phyloP scores from a whole-genome alignment of 2,888 invertebrate genomes.

The Aromia moschata region DNA sequence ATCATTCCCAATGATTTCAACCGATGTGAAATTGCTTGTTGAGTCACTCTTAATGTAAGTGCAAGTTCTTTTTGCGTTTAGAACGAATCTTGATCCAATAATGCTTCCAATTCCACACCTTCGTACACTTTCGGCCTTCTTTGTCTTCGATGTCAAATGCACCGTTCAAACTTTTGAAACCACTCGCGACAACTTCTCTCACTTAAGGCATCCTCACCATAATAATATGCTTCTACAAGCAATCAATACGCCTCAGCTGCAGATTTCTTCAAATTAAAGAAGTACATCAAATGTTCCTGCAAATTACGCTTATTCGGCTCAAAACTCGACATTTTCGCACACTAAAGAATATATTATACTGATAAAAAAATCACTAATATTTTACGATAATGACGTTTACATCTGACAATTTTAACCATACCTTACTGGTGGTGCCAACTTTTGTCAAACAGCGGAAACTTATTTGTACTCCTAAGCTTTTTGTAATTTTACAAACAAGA shows the following conservation, averaged over 20 bases:
- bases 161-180: slow-evolving; percentile 2
- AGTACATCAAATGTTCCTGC: neutral
- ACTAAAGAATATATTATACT: no score
- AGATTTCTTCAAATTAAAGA: slow-evolving; percentile 4
- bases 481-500: no score
- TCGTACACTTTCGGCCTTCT: slow-evolving; percentile 16
- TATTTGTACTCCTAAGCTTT: no score
- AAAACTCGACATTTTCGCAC: neutral
- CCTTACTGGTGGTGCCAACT: no score
- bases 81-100: neutral
- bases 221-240: slow-evolving; percentile 4
- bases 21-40: slow-evolving; percentile 1
- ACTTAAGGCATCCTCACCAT: neutral
- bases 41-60: slow-evolving; percentile 1
- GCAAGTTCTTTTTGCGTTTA: slow-evolving; percentile 13
- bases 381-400: no score
- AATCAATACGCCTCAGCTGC: neutral
- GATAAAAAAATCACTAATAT: no score
- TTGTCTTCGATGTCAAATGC: slow-evolving; percentile 9
- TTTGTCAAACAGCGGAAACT: no score
- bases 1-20: neutral
- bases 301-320: neutral
- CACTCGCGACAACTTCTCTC: neutral
- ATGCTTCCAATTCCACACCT: slow-evolving; percentile 13
- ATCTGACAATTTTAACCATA: no score